A percentile compares a stretch with the other conserved stretches of the same genome.
These are phyloP conservation scores for Aporophyla lueneburgensis DNA, from an alignment of 2,888 invertebrate genomes.

Conservation along the genomic window DNA sequence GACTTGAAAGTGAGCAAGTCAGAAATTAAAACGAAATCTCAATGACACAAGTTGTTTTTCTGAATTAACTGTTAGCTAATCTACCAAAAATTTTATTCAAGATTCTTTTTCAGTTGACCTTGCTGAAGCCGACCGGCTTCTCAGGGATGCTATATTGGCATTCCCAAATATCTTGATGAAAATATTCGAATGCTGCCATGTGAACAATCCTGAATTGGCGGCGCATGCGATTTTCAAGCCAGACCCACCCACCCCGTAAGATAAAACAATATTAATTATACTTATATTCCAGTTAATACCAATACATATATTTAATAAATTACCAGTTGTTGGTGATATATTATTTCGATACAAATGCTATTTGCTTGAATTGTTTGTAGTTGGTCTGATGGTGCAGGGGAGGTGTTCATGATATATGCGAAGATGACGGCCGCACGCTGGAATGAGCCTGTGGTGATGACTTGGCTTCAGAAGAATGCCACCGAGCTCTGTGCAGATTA, in stretches of 20 bases:
- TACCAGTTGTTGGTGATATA: not conserved
- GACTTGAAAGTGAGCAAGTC: not conserved
- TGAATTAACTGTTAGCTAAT: not conserved
- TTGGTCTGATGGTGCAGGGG: conserved; percentile 60
- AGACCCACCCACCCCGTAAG: conserved; percentile 43
- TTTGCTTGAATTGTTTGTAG: conserved; percentile 63
- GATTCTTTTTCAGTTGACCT: conserved; percentile 57
- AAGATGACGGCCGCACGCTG: conserved; percentile 73
- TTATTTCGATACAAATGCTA: not conserved
- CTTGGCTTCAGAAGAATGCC: conserved; percentile 74
- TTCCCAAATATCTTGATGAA: conserved; percentile 71
- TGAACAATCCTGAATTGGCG: not conserved
- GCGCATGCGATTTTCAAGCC: conserved; percentile 46
- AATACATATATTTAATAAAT: not conserved
- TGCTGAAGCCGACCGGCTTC: conserved; percentile 61
- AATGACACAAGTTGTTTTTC: not conserved
- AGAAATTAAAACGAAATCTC: not conserved
- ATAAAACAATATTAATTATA: not conserved
- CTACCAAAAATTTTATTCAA: not conserved
- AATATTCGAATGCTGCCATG: conserved; percentile 66
- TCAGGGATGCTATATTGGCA: conserved; percentile 71
- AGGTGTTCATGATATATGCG: conserved; percentile 72
- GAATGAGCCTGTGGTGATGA: conserved; percentile 74
- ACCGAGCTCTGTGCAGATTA: conserved; percentile 61
- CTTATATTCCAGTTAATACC: not conserved